Evolutionary conservation across 2,797 vertebrate species (phyloP).

Genomic region (Amblyopsis hoosieri): DNA sequence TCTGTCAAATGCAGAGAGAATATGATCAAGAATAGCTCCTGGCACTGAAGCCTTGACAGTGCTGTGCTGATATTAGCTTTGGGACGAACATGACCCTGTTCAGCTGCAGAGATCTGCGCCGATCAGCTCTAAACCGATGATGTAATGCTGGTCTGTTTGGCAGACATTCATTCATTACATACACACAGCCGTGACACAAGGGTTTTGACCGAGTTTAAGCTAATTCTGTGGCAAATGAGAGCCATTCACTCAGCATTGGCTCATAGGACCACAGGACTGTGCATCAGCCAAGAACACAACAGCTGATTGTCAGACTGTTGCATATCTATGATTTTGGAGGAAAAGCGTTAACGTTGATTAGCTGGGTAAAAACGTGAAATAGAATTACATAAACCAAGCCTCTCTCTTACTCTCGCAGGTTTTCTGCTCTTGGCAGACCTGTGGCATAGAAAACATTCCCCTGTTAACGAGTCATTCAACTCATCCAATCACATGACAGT

Average conservation of each 20-base stretch:
- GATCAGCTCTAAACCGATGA: slow-evolving; percentile 20
- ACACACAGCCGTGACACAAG: slow-evolving; percentile 49
- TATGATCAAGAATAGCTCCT: slow-evolving; percentile 32
- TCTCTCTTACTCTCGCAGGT: slow-evolving; percentile 59
- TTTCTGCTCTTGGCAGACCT: slow-evolving; percentile 72
- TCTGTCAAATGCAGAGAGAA: slow-evolving; percentile 4
- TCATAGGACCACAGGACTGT: slow-evolving; percentile 13
- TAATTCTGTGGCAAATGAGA: slow-evolving; percentile 34
- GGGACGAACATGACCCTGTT: slow-evolving; percentile 24
- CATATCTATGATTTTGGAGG: slow-evolving; percentile 4
- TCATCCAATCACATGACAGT: slow-evolving; percentile 2
- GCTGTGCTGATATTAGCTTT: slow-evolving; percentile 28
- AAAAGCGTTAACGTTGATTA: slow-evolving; percentile 50
- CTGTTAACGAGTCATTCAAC: slow-evolving; percentile 48
- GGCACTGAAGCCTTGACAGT: slow-evolving; percentile 11
- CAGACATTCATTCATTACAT: slow-evolving; percentile 14
- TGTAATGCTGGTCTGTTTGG: slow-evolving; percentile 29
- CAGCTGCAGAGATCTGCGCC: background rate
- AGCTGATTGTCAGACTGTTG: slow-evolving; percentile 37
- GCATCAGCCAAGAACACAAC: slow-evolving; percentile 42
- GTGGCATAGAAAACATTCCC: slow-evolving; percentile 60
- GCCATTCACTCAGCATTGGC: slow-evolving; percentile 38
- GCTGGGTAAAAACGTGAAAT: slow-evolving; percentile 25
- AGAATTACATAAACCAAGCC: slow-evolving; percentile 67
- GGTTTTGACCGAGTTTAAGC: slow-evolving; percentile 5